Conservation (phyloP, 2,888 invertebrate species). For the Melinaea menophilus region DNA sequence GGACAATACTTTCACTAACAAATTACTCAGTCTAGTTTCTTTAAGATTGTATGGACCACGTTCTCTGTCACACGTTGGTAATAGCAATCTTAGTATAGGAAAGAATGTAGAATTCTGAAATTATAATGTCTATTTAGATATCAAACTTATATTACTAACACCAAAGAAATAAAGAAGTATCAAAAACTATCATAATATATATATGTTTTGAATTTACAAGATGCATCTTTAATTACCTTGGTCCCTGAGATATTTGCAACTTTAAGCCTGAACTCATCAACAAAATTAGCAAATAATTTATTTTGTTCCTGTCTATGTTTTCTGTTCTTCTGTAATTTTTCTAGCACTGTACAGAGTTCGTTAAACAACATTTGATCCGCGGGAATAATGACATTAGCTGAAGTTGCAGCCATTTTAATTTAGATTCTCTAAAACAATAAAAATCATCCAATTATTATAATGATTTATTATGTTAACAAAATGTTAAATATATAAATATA, state of each 20-base stretch:
- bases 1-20: slow-evolving; percentile 86
- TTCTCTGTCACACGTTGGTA: slow-evolving; percentile 88
- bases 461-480: too few species aligned
- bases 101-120: slow-evolving; percentile 80
- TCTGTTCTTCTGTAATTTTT: slow-evolving; percentile 74
- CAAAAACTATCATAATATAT: neutral
- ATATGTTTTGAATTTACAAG: neutral
- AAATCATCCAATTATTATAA: neutral
- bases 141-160: too few species aligned
- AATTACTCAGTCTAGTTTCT: slow-evolving; percentile 83
- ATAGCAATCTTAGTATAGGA: slow-evolving; percentile 85
- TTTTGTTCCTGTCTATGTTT: slow-evolving; percentile 65
- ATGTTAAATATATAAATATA: neutral
- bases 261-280: slow-evolving; percentile 66
- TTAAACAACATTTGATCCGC: slow-evolving; percentile 69
- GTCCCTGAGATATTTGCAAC: slow-evolving; percentile 45
- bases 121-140: neutral
- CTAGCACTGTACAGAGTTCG: slow-evolving; percentile 79
- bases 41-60: slow-evolving; percentile 91
- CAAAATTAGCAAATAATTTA: slow-evolving; percentile 65
- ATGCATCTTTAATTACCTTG: slow-evolving; percentile 51
- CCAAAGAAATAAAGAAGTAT: too few species aligned
- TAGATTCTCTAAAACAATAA: neutral
- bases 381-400: slow-evolving; percentile 33
- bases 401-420: slow-evolving; percentile 16